A percentile compares a stretch with the other conserved stretches of the same genome.
Evolutionary conservation across 2,113 vertebrate genomes (phyloP).

Genomic region (Solea senegalensis): DNA sequence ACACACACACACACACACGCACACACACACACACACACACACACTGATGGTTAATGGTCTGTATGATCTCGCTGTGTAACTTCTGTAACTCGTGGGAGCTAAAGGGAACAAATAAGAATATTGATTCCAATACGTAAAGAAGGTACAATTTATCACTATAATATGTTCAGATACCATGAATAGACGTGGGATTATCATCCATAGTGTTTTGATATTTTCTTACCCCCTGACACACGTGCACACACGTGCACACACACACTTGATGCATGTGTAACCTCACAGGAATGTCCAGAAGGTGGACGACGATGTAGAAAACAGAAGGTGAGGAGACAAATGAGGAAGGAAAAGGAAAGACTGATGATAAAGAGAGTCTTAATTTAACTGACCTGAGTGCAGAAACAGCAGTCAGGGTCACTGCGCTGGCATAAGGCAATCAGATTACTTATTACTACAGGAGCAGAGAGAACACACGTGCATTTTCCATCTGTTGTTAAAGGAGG

Average conservation of each 20-base stretch:
- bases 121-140: too few relatives aligned
- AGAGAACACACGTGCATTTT: constrained; percentile 71
- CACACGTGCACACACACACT: constrained; percentile 9
- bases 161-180: too few relatives aligned
- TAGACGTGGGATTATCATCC: too few relatives aligned
- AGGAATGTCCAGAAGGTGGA: constrained; percentile 36
- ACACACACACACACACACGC: not conserved
- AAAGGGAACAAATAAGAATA: constrained; percentile 50
- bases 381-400: constrained; percentile 38
- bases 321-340: constrained; percentile 7
- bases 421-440: constrained; percentile 33
- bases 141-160: too few relatives aligned
- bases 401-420: constrained; percentile 33
- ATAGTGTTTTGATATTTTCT: too few relatives aligned
- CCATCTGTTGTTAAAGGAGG: constrained; percentile 59
- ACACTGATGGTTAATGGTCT: constrained; percentile 72
- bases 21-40: too few relatives aligned
- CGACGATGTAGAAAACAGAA: constrained; percentile 39
- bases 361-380: constrained; percentile 18
- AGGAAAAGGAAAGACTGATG: constrained; percentile 2
- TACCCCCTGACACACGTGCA: constrained; percentile 18
- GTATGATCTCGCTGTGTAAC: constrained; percentile 61
- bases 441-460: constrained; percentile 23
- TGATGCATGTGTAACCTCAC: constrained; percentile 1
- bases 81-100: constrained; percentile 36